Base-by-base conservation (phyloP, 1,140 invertebrate genomes). In the Paraescarpia echinospica region DNA sequence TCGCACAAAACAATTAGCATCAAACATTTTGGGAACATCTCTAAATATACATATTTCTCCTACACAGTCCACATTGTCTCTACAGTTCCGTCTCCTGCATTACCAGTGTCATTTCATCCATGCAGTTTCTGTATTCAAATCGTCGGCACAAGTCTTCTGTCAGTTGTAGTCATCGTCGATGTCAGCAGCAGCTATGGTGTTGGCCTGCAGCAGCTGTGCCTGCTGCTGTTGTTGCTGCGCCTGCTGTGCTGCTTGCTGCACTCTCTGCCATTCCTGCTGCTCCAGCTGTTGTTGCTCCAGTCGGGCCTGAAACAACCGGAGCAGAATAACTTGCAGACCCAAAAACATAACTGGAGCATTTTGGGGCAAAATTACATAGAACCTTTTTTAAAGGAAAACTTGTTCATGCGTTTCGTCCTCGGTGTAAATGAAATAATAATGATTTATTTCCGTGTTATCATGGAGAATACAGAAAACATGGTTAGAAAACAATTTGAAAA, bases 201-300 rank as follows among this genome's bases (percentile, higher is more conserved):
- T 94, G 94, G 41, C 92, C 89, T 93, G 91, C 34, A 93, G 93
- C 91, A 95, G 95, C 92, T 97, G 97, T 89, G 97, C 96, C 48
- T 93, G 94, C 91, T 94, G 94, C 77, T 93, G 93, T 91, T 94
- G 93, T 91, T 93, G 94, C 59, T 93, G 92, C 35, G 93, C 93
- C 91, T 96, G 95, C 92, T 97, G 97, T 89, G 97, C 96, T 34
- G 94, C 94, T 93, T 97, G 97, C 96, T 98, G 98, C 94, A 98
- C 96, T 94, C 98, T 97, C 94, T 98, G 97, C 98, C 98, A 98
- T 94, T 98, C 98, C 94, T 98, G 98, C 95, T 98, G 98, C 94
- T 98, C 98, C 90, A 97, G 97, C 93, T 97, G 97, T 2, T 98
- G 98, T 96, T 98, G 98, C 95, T 98, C 98, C 96, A 98, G 98